Base-by-base conservation (phyloP, 2,797 vertebrate species). In the Peromyscus aztecus region DNA sequence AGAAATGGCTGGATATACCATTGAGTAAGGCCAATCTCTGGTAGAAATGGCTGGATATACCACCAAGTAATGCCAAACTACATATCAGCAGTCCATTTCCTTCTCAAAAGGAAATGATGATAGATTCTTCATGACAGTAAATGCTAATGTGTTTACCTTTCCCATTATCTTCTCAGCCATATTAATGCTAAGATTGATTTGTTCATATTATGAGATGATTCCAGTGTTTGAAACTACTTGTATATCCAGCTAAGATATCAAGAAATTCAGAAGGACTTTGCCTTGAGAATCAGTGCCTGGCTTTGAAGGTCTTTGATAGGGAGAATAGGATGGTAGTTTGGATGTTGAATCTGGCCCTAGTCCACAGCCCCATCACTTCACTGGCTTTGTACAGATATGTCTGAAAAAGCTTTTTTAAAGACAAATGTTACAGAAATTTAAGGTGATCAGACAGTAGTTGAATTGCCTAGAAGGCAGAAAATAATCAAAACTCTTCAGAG, bases 401-500 rank as follows among this genome's bases (percentile, higher is more conserved):
- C 61, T 89, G 65, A 49, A 9, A 90, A 86, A 55, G 13, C 6
- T 86, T 81, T 82, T 78, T 46, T 82, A 80, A 52, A 91, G 55
- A 65, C 27, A 75, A 85, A 77, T 6, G 4, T 90, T 63, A 37
- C 3, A 76, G 5, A 94, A n/a, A 21, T 73, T 55, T 92, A 89
- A 77, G 31, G n/a, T 88, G 21, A 55, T 40, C 16, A 59, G 55
- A 31, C 43, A 61, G 8, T 43, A 96, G 19, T 63, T 91, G 43
- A 92, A 49, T 14, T 97, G 17, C 24, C 31, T 83, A 3, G 37
- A 34, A 75, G 37, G 17, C 67, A 43, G 59, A 88, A 89, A 89
- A 69, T 59, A 94, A 76, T 86, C 55, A 89, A 95, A 89, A 83
- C 37, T 95, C 73, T 94, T 91, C 57, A 75, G 57, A 75, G 31